These are phyloP conservation scores for Gopherus flavomarginatus DNA, from an alignment of 2,113 vertebrate species.

Conservation along the genomic window DNA sequence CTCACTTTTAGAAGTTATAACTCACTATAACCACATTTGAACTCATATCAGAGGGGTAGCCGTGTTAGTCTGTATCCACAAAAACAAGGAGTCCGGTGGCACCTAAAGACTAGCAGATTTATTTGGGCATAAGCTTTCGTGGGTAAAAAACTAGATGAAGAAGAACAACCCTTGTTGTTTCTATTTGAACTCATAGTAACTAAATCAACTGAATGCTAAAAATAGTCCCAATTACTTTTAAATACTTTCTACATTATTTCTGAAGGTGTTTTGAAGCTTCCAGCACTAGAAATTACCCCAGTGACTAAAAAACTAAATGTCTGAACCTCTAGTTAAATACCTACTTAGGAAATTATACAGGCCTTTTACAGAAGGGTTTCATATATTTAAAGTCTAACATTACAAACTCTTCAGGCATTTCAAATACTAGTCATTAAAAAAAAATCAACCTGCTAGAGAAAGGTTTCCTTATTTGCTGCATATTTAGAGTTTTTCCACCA, in stretches of 20 bases:
- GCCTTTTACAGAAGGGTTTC: conserved; percentile 51
- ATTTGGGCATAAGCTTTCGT: no score
- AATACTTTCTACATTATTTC: conserved; percentile 71
- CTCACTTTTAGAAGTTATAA: conserved; percentile 60
- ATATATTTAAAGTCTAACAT: conserved; percentile 55
- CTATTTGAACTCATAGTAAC: conserved; percentile 52
- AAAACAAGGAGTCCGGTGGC: no score
- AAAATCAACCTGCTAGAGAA: background rate
- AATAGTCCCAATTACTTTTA: conserved; percentile 60
- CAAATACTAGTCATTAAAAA: conserved; percentile 13
- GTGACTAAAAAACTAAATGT: conserved; percentile 66
- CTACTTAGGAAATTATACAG: conserved; percentile 43
- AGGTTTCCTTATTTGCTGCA: background rate
- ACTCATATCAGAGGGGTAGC: no score
- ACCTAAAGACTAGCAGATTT: no score
- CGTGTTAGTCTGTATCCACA: no score
- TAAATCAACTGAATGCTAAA: conserved; percentile 71
- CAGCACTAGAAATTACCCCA: conserved; percentile 67
- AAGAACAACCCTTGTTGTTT: no score
- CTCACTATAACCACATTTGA: conserved; percentile 25
- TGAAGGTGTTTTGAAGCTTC: conserved; percentile 53
- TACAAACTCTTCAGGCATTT: conserved; percentile 22
- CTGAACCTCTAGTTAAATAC: conserved; percentile 62
- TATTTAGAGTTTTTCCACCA: background rate
- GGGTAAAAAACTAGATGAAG: no score